A percentile compares a stretch with the other conserved stretches of the same genome.
Evolutionary conservation across 2,797 vertebrate species (phyloP).

Genomic region (Steatocranus sp.): DNA sequence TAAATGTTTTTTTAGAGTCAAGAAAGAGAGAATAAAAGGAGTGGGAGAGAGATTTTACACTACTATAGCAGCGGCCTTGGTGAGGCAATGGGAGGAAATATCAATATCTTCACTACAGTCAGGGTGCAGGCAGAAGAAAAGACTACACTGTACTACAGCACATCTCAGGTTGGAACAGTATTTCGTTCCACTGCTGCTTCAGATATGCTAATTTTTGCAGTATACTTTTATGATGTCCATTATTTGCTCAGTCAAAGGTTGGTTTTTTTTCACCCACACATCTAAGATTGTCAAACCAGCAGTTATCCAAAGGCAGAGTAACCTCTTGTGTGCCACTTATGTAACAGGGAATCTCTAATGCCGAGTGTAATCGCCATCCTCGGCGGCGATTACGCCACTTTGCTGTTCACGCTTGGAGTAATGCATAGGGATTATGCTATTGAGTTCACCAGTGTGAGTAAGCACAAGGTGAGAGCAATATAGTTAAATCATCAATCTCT

Average conservation of each 20-base stretch:
- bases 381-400: background rate
- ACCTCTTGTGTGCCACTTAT: background rate
- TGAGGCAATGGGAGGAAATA: constrained; percentile 48
- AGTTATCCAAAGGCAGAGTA: background rate
- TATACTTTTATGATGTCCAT: constrained; percentile 12
- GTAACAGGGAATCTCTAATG: background rate
- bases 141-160: background rate
- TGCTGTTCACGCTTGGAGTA: background rate
- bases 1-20: background rate
- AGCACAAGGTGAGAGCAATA: background rate
- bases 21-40: background rate
- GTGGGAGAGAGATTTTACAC: constrained; percentile 40
- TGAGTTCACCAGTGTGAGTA: background rate
- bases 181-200: background rate
- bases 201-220: constrained; percentile 30
- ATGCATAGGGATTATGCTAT: background rate
- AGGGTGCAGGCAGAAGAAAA: background rate
- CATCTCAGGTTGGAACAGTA: background rate
- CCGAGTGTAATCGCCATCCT: background rate
- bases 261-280: background rate
- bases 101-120: constrained; percentile 15
- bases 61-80: constrained; percentile 5
- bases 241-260: constrained; percentile 10
- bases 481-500: background rate
- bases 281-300: background rate